A percentile compares a stretch with the other conserved stretches of the same genome.
Conservation (phyloP, 2,888 invertebrate species). For the Thecophora atra region DNA sequence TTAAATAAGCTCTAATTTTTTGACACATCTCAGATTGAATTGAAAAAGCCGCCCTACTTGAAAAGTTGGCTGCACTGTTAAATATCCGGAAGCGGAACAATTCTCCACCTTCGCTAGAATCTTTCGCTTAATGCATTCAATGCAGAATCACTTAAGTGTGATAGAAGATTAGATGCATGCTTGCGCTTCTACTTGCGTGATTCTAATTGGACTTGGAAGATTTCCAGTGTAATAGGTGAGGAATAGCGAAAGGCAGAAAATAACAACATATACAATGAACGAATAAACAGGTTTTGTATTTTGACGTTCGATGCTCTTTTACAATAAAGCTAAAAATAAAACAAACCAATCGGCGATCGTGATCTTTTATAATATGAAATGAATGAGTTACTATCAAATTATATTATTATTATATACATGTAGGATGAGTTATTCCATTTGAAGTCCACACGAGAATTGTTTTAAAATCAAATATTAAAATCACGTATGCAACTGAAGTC, state of each 20-base stretch:
- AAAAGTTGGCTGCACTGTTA: not conserved
- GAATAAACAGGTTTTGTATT: no score
- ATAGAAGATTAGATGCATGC: not conserved
- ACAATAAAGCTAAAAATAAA: no score
- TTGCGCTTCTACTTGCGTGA: not conserved
- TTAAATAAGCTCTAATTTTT: not conserved
- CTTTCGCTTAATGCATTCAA: slow-evolving; percentile 9
- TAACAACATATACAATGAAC: not conserved
- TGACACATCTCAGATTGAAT: not conserved
- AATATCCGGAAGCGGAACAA: not conserved
- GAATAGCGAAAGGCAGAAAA: not conserved
- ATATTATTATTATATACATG: no score
- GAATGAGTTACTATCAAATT: no score
- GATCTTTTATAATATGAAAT: no score
- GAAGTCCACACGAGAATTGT: no score
- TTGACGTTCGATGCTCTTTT: no score
- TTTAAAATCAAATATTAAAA: no score
- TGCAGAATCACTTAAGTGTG: slow-evolving; percentile 14
- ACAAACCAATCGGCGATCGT: no score
- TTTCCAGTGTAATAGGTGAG: not conserved
- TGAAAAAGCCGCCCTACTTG: not conserved
- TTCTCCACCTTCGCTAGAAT: not conserved
- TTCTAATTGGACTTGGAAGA: no score
- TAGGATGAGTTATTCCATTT: no score
- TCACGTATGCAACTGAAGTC: no score